Base-by-base conservation (phyloP, 2,888 invertebrate genomes). In the Hydrotaea cyrtoneurina region DNA sequence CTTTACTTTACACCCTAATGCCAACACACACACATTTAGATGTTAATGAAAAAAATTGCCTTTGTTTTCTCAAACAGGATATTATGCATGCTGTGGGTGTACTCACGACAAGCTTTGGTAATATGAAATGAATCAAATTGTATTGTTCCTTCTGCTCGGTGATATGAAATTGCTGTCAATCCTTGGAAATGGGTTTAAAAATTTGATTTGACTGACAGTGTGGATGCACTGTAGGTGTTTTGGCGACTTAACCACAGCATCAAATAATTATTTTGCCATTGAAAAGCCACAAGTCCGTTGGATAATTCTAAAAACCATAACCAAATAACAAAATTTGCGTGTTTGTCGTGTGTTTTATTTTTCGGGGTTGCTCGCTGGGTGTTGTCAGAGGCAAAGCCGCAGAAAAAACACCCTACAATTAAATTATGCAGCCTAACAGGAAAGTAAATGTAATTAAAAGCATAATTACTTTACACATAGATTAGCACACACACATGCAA, bases 241-340 rank as follows among this genome's bases (percentile, higher is more conserved):
- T 39, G 39, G 1, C 7, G 11, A 10, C 2, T 23, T 69, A 46
- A 69, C 69, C 69, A 69, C 69, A 46, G 21, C 23, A 46, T n/a
- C 69, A 69, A 46, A 69, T 46, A 69, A 23, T n/a, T 46, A 43
- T 46, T 69, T 23, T 43, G 21, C 43, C 59, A 59, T 11, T 15
- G n/a, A 23, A 59, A 59, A 59, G 59, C 59, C 69, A 46, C 46
- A 69, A 66, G 10, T 36, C 21, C 19, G 31, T 39, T 13, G 39
- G 31, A 43, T 7, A 19, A 46, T 23, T 62, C 23, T 59, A 59
- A 26, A 17, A 62, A 50, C 50, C 59, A 62, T 13, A 59, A 66
- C 21, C 23, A 46, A 39, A 43, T 11, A 50, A 50, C 26, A 59
- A 59, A 23, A 23, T n/a, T 13, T 69, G 43, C 11, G 36, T 36